These are phyloP conservation scores for Craniophora ligustri DNA, from an alignment of 2,888 invertebrate species.

Conservation along the genomic window DNA sequence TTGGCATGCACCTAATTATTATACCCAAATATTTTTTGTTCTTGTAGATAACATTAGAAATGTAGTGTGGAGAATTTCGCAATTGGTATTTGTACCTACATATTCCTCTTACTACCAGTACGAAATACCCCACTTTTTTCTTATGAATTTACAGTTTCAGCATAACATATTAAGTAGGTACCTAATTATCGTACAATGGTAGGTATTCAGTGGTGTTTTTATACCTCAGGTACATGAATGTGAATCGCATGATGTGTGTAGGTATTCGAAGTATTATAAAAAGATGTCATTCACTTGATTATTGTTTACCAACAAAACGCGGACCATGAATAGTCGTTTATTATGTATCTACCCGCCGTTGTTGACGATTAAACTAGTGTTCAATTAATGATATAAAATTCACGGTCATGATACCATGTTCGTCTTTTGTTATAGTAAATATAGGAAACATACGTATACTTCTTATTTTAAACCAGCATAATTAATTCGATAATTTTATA, in stretches of 20 bases:
- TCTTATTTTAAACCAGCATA: too few relatives aligned
- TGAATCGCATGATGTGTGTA: background rate
- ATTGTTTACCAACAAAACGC: constrained; percentile 14
- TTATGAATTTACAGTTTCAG: background rate
- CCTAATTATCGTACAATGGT: background rate
- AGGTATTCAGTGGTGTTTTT: background rate
- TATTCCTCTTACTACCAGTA: background rate
- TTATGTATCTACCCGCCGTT: constrained; percentile 16
- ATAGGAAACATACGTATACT: background rate
- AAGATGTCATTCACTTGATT: constrained; percentile 2
- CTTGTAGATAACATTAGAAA: background rate
- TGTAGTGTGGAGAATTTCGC: constrained; percentile 11
- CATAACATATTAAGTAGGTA: background rate
- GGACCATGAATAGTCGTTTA: constrained; percentile 9
- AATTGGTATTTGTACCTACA: background rate
- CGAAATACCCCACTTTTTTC: background rate
- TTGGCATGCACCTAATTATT: constrained; percentile 10
- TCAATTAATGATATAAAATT: constrained; percentile 22
- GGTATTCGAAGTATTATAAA: constrained; percentile 2
- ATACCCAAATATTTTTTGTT: background rate
- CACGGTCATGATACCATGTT: constrained; percentile 1
- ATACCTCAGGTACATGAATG: background rate
- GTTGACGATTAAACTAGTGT: constrained; percentile 15
- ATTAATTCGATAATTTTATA: too few relatives aligned
- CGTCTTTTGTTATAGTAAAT: constrained; percentile 5